Evolutionary conservation across 2,113 vertebrate species (phyloP).

Genomic region (Ctenomys sociabilis): DNA sequence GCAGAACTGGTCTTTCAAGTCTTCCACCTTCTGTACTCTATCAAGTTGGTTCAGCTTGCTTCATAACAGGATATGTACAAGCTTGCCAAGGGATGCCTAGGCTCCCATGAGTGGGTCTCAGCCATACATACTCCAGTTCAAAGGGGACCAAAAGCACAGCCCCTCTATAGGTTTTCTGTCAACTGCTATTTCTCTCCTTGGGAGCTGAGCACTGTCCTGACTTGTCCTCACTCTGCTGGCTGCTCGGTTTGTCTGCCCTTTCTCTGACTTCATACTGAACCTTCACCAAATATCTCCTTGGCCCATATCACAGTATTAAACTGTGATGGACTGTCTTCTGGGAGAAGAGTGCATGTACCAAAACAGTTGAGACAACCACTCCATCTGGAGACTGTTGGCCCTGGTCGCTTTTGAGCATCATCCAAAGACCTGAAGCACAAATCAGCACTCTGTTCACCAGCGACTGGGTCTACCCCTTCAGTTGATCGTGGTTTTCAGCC

Average conservation of each 20-base stretch:
- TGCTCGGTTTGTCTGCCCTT: slow-evolving; percentile 9
- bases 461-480: not conserved
- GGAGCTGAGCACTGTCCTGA: not conserved
- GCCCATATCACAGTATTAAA: not conserved
- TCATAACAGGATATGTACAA: not conserved
- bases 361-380: not conserved
- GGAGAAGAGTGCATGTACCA: not conserved
- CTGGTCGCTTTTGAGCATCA: not conserved
- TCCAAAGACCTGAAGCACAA: not conserved
- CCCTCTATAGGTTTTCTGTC: not conserved
- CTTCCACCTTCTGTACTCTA: not conserved
- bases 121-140: not conserved
- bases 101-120: not conserved
- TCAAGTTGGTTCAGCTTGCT: not conserved
- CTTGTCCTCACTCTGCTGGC: not conserved
- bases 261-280: slow-evolving; percentile 41
- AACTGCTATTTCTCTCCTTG: not conserved
- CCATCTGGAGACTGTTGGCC: not conserved
- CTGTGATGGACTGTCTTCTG: not conserved
- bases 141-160: not conserved
- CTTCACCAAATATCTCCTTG: not conserved
- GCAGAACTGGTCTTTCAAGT: not conserved
- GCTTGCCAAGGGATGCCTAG: not conserved
- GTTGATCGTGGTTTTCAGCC: not conserved
- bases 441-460: not conserved